Base-by-base conservation (phyloP, 2,888 invertebrate species). In the Leptinotarsa juncta region DNA sequence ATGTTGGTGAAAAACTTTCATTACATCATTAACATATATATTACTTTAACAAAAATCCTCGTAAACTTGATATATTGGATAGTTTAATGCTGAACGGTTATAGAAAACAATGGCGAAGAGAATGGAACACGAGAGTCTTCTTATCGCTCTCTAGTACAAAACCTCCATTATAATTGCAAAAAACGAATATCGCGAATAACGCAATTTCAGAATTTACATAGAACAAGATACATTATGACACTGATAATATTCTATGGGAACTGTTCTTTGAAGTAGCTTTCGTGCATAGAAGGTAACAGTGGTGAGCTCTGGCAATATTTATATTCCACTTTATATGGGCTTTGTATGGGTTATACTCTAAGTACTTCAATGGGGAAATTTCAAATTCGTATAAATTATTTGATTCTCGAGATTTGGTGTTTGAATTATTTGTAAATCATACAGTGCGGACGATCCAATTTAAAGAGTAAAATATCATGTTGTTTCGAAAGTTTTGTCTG, bases 91-190 rank as follows among this genome's bases (percentile, higher is more conserved):
- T 62, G n/a, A 42, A 32, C 42, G 62, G n/a, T 62, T 42, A 32
- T 65, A 70, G 67, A 74, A 78, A 78, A 78, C 76, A 78, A 78
- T 78, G 74, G 77, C 53, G 57, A 75, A 74, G 68, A 73, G 75
- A 75, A 74, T 69, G 70, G 72, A 74, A 71, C 74, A 72, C 68
- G 75, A 73, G 71, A 67, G 71, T 74, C 70, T 74, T 78, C 77
- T 78, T 79, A 78, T 79, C 76, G 76, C 71, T 74, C 65, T 55
- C 77, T 74, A 76, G 71, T 77, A 76, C 72, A 51, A 73, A 77
- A 74, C 74, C 79, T 75, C 79, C 74, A 81, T 80, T 81, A 81
- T 79, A 81, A 81, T 80, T 79, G 81, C 79, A 79, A 78, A 79
- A 79, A 81, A 76, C 75, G 71, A 74, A 73, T 72, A 77, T 78